Conservation (phyloP, 1,140 invertebrate species). For the Platorchestia sp. region DNA sequence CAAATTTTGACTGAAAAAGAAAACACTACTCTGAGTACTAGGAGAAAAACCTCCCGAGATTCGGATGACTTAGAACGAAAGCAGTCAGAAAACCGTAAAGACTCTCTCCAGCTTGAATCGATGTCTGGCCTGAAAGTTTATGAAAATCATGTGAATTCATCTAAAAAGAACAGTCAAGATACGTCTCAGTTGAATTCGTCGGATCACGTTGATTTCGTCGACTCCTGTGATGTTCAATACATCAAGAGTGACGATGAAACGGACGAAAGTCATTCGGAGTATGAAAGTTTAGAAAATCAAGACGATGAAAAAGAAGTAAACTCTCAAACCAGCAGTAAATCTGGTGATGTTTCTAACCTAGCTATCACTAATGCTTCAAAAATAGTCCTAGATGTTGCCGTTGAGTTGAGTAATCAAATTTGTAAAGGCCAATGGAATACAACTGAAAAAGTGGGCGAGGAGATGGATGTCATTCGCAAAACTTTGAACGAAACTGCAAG, state of each 20-base stretch:
- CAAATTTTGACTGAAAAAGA: not conserved
- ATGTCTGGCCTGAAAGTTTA: not conserved
- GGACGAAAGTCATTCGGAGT: constrained; percentile 24
- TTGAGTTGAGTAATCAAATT: not conserved
- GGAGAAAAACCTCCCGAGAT: not conserved
- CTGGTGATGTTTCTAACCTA: not conserved
- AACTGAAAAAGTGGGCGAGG: not conserved
- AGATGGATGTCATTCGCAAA: not conserved
- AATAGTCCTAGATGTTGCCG: constrained; percentile 1
- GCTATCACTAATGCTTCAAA: not conserved
- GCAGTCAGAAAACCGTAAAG: not conserved
- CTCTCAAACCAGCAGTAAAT: not conserved
- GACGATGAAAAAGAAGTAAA: not conserved
- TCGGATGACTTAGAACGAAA: not conserved
- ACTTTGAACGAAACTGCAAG: not conserved
- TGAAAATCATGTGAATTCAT: not conserved
- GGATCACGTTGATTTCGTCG: not conserved
- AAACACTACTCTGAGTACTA: not conserved
- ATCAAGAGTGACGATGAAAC: constrained; percentile 24
- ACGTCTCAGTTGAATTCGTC: not conserved
- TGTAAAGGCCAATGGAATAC: not conserved
- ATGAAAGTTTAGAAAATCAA: constrained; percentile 31
- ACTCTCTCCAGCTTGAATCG: not conserved
- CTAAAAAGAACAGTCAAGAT: not conserved
- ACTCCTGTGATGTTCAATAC: not conserved